Evolutionary conservation across 2,797 vertebrate genomes (phyloP), one percentile per base, ranked within the genome.

Genomic region (Tangara arthus): DNA sequence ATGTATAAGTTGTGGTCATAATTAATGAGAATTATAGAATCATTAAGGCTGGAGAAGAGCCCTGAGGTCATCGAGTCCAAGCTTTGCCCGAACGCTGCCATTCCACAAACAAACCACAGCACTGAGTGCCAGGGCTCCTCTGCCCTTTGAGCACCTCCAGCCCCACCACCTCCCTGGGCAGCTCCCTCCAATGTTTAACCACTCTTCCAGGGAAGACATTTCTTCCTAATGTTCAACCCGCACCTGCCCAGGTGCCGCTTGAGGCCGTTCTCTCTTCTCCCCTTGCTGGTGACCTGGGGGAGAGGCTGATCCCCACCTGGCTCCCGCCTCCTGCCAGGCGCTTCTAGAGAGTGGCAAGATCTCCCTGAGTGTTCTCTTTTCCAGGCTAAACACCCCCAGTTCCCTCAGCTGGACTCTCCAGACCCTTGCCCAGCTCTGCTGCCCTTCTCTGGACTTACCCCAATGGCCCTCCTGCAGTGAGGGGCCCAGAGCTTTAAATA

Each of bases 31-130:
- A 47, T 47, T 26, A 26, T 2, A 35, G 41, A 27, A 8, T 15
- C 41, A 27, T 26, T 41, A 12, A 22, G 49, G 34, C 22, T 70
- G 49, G 49, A 47, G 23, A 24, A 55, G 21, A 22, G 26, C 34
- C 18, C 34, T 6, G 3, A 26, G 26, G 22, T 22, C 47, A 46
- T 21, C 6, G 6, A 15, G 39, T 12, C 23, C 12, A 16, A 15
- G 21, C 24, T 39, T 21, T 21, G 34, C 11, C 16, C 0, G 0
- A 68, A 11, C 3, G 0, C 15, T 18, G 9, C 28, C 1, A 1
- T 2, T 8, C 39, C n/a, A 27, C 27, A 50, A 28, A 7, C 2
- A 42, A 57, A 22, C 7, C 27, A 19, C 28, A 37, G 71, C n/a
- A 37, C 23, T 6, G 3, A 42, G 15, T 11, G 46, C 23, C 47